These are phyloP conservation scores for Caenorhabditis macrosperma DNA, from an alignment of 2,888 invertebrate species.

Conservation along the genomic window DNA sequence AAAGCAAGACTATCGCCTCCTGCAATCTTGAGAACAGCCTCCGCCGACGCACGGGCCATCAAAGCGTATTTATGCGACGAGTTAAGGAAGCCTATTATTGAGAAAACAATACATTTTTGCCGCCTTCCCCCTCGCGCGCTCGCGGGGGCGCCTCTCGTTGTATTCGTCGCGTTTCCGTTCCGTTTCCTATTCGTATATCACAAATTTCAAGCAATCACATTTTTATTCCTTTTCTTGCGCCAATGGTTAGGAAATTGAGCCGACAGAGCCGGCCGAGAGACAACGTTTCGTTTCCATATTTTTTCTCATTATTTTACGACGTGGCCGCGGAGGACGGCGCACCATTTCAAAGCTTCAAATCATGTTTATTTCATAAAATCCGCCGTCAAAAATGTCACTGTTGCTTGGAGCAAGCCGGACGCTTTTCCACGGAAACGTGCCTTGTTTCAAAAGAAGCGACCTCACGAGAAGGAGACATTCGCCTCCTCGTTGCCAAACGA, in stretches of 20 bases:
- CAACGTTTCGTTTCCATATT: not conserved
- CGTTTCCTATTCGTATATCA: slow-evolving; percentile 23
- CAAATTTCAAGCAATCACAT: slow-evolving; percentile 35
- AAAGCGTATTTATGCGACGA: slow-evolving; percentile 50
- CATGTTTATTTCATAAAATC: slow-evolving; percentile 42
- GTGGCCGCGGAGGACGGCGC: too few relatives aligned
- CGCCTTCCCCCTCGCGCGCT: slow-evolving; percentile 14
- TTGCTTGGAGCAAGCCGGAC: slow-evolving; percentile 18
- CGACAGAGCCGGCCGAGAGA: not conserved
- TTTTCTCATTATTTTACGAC: slow-evolving; percentile 17
- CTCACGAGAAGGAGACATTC: slow-evolving; percentile 14
- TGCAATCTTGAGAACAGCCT: slow-evolving; percentile 38
- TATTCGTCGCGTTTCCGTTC: slow-evolving; percentile 15
- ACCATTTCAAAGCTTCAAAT: not conserved
- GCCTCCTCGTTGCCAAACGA: slow-evolving; percentile 18
- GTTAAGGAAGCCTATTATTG: slow-evolving; percentile 54
- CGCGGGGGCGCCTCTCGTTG: too few relatives aligned
- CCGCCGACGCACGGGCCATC: slow-evolving; percentile 23
- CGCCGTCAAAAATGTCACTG: slow-evolving; percentile 41
- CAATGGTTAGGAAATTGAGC: too few relatives aligned
- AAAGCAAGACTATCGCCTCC: slow-evolving; percentile 24
- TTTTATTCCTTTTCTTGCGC: slow-evolving; percentile 18
- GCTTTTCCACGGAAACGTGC: slow-evolving; percentile 21
- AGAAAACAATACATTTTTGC: slow-evolving; percentile 49
- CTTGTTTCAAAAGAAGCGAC: slow-evolving; percentile 9